Evolutionary conservation across 2,888 invertebrate genomes (phyloP).

Genomic region (Drosophila cognata): DNA sequence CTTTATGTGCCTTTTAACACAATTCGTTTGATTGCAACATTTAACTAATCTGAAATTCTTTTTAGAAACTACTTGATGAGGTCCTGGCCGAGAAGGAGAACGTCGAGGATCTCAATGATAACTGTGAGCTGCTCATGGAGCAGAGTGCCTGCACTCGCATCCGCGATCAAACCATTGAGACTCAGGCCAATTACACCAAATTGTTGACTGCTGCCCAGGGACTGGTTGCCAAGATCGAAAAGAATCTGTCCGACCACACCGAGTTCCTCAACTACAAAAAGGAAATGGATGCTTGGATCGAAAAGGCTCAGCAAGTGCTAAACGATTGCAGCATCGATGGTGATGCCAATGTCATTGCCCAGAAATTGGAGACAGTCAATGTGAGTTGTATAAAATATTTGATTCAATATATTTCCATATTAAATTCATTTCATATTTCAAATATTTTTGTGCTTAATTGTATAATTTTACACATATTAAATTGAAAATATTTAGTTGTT

Average conservation of each 20-base stretch:
- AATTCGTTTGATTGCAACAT: not conserved
- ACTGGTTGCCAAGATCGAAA: slow-evolving; percentile 93
- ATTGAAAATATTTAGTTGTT: not conserved
- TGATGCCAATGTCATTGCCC: slow-evolving; percentile 90
- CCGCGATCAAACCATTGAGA: slow-evolving; percentile 93
- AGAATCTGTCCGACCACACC: slow-evolving; percentile 95
- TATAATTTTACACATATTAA: not conserved
- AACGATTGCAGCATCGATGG: slow-evolving; percentile 93
- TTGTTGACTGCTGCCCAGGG: slow-evolving; percentile 92
- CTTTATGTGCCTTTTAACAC: slow-evolving; percentile 60
- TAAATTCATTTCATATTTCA: not conserved
- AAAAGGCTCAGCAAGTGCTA: slow-evolving; percentile 91
- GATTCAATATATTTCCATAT: not conserved
- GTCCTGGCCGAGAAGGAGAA: slow-evolving; percentile 91
- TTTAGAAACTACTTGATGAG: slow-evolving; percentile 89
- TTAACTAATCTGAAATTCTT: slow-evolving; percentile 23
- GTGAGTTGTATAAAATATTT: slow-evolving; percentile 84
- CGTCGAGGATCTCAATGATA: slow-evolving; percentile 93
- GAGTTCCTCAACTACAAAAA: slow-evolving; percentile 95
- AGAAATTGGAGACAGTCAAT: slow-evolving; percentile 92
- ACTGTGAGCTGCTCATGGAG: slow-evolving; percentile 94
- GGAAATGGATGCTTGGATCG: slow-evolving; percentile 93
- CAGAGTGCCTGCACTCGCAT: slow-evolving; percentile 93
- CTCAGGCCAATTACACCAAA: slow-evolving; percentile 93
- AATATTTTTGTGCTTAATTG: too few relatives aligned